Evolutionary conservation across 2,888 invertebrate genomes (phyloP).

Genomic region (Melolontha melolontha): DNA sequence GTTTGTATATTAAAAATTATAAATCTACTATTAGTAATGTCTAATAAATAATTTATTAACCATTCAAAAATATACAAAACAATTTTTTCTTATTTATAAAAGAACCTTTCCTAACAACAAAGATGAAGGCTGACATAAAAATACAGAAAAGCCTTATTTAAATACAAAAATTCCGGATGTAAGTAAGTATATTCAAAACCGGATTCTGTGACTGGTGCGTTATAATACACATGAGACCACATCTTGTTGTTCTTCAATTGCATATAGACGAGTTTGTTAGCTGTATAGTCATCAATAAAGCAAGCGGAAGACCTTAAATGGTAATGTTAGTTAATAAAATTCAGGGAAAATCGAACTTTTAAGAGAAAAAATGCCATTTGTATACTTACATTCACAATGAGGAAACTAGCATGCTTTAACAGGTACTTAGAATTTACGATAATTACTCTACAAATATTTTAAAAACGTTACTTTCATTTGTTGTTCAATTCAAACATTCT

Average conservation of each 20-base stretch:
- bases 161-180: slow-evolving; percentile 1
- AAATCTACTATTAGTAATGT: too few relatives aligned
- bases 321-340: slow-evolving; percentile 8
- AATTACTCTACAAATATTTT: too few relatives aligned
- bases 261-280: slow-evolving; percentile 6
- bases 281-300: slow-evolving; percentile 11
- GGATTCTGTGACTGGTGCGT: slow-evolving; percentile 4
- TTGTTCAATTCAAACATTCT: too few relatives aligned
- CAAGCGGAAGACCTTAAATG: slow-evolving; percentile 8
- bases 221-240: slow-evolving; percentile 8
- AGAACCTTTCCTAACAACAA: not conserved
- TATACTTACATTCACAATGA: not conserved
- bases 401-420: too few relatives aligned
- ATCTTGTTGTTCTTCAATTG: not conserved
- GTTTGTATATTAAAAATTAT: too few relatives aligned
- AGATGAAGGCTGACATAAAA: not conserved
- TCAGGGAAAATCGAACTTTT: slow-evolving; percentile 9
- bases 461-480: too few relatives aligned
- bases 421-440: too few relatives aligned
- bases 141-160: not conserved
- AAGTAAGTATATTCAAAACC: slow-evolving; percentile 1
- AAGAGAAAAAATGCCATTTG: not conserved
- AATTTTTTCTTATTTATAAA: not conserved
- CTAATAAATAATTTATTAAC: not conserved
- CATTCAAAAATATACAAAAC: not conserved